Conservation (phyloP, 1,140 invertebrate species). For the Laupala kohalensis region DNA sequence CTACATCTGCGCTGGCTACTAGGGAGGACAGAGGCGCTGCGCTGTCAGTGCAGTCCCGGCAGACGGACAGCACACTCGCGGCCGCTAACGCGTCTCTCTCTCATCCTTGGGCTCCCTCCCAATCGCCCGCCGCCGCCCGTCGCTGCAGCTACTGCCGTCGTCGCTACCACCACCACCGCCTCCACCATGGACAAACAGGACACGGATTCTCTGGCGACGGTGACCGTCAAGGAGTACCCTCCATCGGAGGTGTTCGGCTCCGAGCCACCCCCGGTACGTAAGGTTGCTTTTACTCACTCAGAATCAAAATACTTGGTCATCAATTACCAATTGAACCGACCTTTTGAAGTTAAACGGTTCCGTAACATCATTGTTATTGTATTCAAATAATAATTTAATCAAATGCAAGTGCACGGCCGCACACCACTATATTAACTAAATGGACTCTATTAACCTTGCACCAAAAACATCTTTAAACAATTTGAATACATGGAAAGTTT, state of each 20-base stretch:
- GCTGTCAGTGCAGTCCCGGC: not conserved
- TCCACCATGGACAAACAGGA: constrained; percentile 20
- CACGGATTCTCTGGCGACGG: constrained; percentile 15
- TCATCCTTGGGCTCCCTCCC: not conserved
- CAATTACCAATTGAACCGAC: too few relatives aligned
- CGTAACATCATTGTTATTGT: too few relatives aligned
- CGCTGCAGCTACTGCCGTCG: not conserved
- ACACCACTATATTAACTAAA: too few relatives aligned
- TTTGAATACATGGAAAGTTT: too few relatives aligned
- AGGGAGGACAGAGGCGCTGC: not conserved
- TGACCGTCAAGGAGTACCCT: constrained; percentile 20
- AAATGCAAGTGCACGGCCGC: too few relatives aligned
- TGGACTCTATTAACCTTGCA: too few relatives aligned
- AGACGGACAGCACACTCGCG: not conserved
- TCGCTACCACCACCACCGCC: not conserved
- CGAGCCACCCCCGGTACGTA: constrained; percentile 21
- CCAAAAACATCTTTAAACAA: too few relatives aligned
- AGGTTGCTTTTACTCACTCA: too few relatives aligned
- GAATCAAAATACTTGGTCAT: too few relatives aligned
- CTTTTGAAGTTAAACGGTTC: too few relatives aligned
- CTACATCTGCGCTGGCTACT: not conserved
- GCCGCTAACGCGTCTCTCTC: too few relatives aligned
- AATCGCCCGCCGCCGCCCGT: not conserved
- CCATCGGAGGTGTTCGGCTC: constrained; percentile 19
- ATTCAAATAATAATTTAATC: too few relatives aligned